These are phyloP conservation scores for Bombus fervidus DNA, from an alignment of 1,140 invertebrate species.

Conservation along the genomic window DNA sequence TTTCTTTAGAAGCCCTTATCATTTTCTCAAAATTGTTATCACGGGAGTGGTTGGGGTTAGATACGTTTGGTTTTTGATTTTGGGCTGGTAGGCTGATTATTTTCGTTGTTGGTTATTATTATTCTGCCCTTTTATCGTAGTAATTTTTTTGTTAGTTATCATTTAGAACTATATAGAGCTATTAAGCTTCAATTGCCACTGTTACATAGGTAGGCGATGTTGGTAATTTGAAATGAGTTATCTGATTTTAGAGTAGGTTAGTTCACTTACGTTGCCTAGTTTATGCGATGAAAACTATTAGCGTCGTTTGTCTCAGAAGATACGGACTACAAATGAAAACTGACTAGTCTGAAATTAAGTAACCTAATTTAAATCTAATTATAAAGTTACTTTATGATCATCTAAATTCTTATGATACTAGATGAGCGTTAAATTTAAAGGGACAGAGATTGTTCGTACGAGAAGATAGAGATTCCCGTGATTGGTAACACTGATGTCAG, in stretches of 20 bases:
- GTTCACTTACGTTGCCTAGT: too few relatives aligned
- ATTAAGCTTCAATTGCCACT: background rate
- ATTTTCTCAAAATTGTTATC: too few relatives aligned
- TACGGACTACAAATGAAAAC: background rate
- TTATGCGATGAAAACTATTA: too few relatives aligned
- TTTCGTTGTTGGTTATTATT: too few relatives aligned
- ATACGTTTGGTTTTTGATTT: too few relatives aligned
- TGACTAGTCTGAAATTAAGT: background rate
- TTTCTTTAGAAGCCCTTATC: background rate
- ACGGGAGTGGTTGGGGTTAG: too few relatives aligned
- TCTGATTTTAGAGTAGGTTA: background rate
- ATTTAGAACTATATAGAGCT: background rate
- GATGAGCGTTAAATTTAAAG: background rate
- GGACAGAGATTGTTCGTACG: background rate
- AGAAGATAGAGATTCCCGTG: too few relatives aligned
- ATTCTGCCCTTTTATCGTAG: too few relatives aligned
- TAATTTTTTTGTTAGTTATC: background rate
- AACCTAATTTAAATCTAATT: too few relatives aligned
- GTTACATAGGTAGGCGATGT: background rate
- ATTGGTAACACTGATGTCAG: too few relatives aligned
- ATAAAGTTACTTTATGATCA: too few relatives aligned
- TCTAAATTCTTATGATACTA: background rate
- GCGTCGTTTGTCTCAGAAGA: background rate
- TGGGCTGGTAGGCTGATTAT: too few relatives aligned
- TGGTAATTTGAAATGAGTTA: background rate